phyloP scores from a whole-genome alignment of 2,113 vertebrate genomes.

The Mus musculus region DNA sequence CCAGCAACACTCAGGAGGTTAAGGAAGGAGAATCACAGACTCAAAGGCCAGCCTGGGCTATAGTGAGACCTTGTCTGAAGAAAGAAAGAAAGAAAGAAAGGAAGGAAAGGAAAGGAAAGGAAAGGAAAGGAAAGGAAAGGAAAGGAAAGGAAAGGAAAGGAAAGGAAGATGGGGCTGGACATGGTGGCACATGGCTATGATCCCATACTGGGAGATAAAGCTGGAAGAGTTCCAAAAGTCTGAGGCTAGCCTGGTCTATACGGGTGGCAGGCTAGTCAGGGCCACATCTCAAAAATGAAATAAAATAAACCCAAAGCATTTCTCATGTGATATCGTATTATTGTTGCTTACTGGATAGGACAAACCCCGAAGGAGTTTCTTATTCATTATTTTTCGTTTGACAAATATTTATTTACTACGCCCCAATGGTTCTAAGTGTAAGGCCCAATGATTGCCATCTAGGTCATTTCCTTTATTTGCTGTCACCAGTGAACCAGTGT shows the following conservation, averaged over 20 bases:
- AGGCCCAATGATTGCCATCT: conserved; percentile 64
- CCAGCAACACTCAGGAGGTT: neutral
- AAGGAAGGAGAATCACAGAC: neutral
- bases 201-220: neutral
- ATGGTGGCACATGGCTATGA: neutral
- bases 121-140: too few relatives aligned
- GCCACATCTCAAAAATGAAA: neutral
- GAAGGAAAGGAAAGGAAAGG: neutral
- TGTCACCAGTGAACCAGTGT: conserved; percentile 60
- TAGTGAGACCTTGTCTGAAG: neutral
- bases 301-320: neutral
- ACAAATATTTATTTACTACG: conserved; percentile 74
- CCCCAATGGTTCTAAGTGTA: conserved; percentile 66
- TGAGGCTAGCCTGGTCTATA: neutral
- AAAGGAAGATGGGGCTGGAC: neutral
- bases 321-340: neutral
- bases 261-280: neutral
- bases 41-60: neutral
- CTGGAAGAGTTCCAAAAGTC: neutral
- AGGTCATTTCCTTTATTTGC: conserved; percentile 75
- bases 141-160: too few relatives aligned
- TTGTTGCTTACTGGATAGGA: conserved; percentile 28
- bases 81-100: too few relatives aligned
- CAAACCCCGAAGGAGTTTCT: conserved; percentile 46
- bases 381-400: conserved; percentile 68